Base-by-base conservation (phyloP, 2,113 vertebrate genomes). In the Nothobranchius kuhntae region DNA sequence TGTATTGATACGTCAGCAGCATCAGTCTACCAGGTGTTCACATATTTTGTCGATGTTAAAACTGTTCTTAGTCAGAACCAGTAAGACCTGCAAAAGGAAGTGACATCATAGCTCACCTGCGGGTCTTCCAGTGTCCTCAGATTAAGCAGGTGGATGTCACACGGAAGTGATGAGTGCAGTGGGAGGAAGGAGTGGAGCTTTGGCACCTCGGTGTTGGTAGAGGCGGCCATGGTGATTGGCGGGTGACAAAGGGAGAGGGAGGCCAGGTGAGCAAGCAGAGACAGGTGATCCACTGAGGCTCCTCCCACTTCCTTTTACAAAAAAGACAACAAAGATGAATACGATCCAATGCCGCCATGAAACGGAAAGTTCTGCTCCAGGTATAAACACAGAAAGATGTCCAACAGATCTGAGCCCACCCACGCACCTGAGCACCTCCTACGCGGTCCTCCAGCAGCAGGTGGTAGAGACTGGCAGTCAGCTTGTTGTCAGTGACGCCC, bases 401-500 rank as follows among this genome's bases (percentile, higher is more conserved):
- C 40, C 40, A 42, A 42, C 6, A 11, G 9, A 6, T 40, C 3
- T 40, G 38, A 45, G 44, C 44, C 44, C n/a, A 0, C 52, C 47
- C 54, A 13, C 71, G 64, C 35, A 84, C 87, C 62, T 72, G 2
- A 8, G 66, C 63, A 12, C 38, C 54, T 1, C 65, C 74, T 94
- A 90, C 61, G 59, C 89, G 69, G 73, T 53, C 73, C 84, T 98
- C 96, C 71, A 97, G 81, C 10, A 98, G 90, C 75, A 98, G 83
- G 79, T 93, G 90, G 86, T 95, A 97, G 12, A 93, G 70, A 78
- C 92, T 96, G 13, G 92, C 93, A 42, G 96, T 98, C 61, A 96
- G 90, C 84, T 97, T 98, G 84, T 98, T 98, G 86, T 98, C 96
- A n/a, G 94, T 93, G 57, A 98, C 89, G 47, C 96, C 96, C 91